A percentile compares a stretch with the other conserved stretches of the same genome.
These are phyloP conservation scores for Scarus forsteni DNA, from an alignment of 2,797 vertebrate species.

Conservation along the genomic window DNA sequence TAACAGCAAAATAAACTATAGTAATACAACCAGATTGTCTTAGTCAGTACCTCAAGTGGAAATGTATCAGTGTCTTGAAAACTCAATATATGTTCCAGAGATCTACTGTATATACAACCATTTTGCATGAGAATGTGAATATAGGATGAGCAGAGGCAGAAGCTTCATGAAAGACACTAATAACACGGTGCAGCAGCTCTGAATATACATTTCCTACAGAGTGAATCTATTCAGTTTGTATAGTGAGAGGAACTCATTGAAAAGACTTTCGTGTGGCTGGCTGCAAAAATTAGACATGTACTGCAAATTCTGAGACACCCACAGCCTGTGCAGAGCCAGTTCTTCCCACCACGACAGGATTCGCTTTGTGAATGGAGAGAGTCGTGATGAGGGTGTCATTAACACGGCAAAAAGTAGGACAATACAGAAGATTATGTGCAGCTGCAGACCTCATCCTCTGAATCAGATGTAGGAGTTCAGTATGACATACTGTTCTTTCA, in stretches of 20 bases:
- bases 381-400: conserved; percentile 80
- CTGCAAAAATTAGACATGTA: conserved; percentile 63
- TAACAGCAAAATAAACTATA: no score
- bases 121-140: conserved; percentile 22
- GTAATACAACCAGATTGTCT: no score
- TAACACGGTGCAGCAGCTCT: conserved; percentile 60
- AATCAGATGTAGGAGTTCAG: conserved; percentile 58
- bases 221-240: conserved; percentile 51
- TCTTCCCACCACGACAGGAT: conserved; percentile 74
- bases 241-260: conserved; percentile 62
- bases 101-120: not conserved
- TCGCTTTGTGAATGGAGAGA: conserved; percentile 81
- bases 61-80: no score
- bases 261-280: conserved; percentile 56
- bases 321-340: conserved; percentile 67
- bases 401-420: conserved; percentile 62
- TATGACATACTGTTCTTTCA: conserved; percentile 37
- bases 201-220: conserved; percentile 70
- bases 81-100: no score
- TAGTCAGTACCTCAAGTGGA: no score
- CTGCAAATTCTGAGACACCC: conserved; percentile 67
- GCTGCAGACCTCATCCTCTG: conserved; percentile 71
- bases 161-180: conserved; percentile 61
- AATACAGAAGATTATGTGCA: conserved; percentile 77
- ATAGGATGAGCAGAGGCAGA: conserved; percentile 27